phyloP scores from a whole-genome alignment of 2,888 invertebrate genomes.

The Lasioglossum leucozonium region DNA sequence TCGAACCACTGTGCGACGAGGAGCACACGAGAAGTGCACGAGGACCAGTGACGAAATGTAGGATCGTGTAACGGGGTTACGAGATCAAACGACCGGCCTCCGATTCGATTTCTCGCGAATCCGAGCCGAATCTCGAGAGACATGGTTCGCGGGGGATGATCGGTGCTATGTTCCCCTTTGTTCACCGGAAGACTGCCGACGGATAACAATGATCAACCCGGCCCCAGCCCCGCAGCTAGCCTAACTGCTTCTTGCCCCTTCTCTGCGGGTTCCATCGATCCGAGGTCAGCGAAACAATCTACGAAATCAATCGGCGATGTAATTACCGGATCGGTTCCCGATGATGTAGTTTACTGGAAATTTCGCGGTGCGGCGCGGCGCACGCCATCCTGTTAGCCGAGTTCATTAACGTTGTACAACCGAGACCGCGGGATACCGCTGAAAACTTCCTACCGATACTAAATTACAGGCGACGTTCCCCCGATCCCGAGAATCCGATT shows the following conservation, averaged over 20 bases:
- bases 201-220: not conserved
- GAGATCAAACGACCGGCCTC: not conserved
- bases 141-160: not conserved
- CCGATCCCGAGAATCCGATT: not conserved
- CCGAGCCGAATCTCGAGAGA: not conserved
- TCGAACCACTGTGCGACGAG: no score
- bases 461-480: not conserved
- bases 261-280: not conserved
- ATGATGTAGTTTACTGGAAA: constrained; percentile 2
- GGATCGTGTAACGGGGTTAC: not conserved
- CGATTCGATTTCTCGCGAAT: no score
- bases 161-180: not conserved
- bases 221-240: not conserved
- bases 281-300: not conserved
- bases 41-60: not conserved
- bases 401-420: not conserved
- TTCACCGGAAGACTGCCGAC: not conserved
- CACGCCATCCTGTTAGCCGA: not conserved
- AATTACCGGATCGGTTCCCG: constrained; percentile 5
- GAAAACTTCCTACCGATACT: not conserved
- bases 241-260: not conserved
- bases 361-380: not conserved
- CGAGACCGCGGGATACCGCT: not conserved
- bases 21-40: no score
- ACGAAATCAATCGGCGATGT: not conserved